Evolutionary conservation across 2,113 vertebrate genomes (phyloP).

Genomic region (Gnathonemus longibarbis): DNA sequence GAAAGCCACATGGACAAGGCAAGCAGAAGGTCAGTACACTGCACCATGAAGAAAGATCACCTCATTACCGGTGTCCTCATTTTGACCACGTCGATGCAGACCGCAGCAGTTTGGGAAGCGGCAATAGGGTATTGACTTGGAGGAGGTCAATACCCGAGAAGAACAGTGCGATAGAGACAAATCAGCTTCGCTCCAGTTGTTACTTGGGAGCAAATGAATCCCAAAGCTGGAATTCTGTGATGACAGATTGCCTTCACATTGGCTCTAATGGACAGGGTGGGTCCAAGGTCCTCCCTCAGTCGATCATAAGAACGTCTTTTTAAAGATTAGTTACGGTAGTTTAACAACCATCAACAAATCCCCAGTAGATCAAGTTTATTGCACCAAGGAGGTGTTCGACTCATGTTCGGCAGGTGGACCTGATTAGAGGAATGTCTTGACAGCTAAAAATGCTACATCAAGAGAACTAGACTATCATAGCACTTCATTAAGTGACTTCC

Average conservation of each 20-base stretch:
- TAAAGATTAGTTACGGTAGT: background rate
- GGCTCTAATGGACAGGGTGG: background rate
- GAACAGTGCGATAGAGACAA: background rate
- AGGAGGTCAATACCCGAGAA: background rate
- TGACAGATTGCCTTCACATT: background rate
- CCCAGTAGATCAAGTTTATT: background rate
- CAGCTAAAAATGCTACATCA: constrained; percentile 22
- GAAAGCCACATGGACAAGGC: background rate
- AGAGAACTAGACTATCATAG: constrained; percentile 13
- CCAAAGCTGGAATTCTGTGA: background rate
- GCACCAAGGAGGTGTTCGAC: background rate
- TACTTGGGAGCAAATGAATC: background rate
- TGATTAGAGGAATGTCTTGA: constrained; percentile 14
- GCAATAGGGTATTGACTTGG: background rate
- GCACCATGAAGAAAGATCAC: background rate
- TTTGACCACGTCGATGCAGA: background rate
- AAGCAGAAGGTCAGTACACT: background rate
- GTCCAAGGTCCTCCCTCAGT: background rate
- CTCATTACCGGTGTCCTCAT: background rate
- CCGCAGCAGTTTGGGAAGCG: background rate
- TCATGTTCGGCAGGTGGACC: background rate
- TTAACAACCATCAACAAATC: background rate
- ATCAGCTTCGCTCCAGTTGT: background rate
- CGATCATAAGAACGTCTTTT: background rate
- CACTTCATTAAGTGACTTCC: background rate